Percentiles rank a stretch among this genome's conserved stretches.
These are phyloP conservation scores for Emys orbicularis DNA, from an alignment of 2,797 vertebrate genomes.

Conservation along the genomic window DNA sequence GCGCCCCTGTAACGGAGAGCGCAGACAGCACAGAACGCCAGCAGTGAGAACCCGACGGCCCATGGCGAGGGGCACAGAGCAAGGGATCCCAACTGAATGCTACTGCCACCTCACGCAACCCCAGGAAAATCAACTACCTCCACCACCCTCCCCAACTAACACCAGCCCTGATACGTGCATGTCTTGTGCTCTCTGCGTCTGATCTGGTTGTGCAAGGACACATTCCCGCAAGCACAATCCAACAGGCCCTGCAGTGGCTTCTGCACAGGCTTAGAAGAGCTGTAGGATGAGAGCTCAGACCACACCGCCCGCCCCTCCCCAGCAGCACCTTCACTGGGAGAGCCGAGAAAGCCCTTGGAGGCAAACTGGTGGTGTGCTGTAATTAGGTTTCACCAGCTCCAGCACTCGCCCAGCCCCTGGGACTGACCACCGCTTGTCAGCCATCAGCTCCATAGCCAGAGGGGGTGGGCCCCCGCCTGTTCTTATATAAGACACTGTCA, in stretches of 20 bases:
- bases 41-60: too few relatives aligned
- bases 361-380: not conserved
- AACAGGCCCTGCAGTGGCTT: not conserved
- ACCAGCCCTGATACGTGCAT: not conserved
- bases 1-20: not conserved
- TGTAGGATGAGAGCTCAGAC: not conserved
- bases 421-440: not conserved
- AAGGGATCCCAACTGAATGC: not conserved
- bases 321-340: not conserved
- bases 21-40: not conserved
- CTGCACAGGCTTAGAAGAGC: not conserved
- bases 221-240: not conserved
- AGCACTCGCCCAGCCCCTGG: accelerated
- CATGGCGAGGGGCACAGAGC: not conserved
- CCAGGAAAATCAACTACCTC: not conserved
- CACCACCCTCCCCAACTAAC: not conserved
- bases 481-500: not conserved
- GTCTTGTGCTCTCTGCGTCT: too few relatives aligned
- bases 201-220: not conserved
- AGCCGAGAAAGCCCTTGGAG: not conserved
- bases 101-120: not conserved
- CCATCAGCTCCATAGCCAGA: not conserved
- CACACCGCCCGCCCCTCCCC: not conserved
- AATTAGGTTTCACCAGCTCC: not conserved
- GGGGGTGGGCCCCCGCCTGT: accelerated